Conservation (phyloP, 2,113 vertebrate genomes). For the Cnemophilus loriae region DNA sequence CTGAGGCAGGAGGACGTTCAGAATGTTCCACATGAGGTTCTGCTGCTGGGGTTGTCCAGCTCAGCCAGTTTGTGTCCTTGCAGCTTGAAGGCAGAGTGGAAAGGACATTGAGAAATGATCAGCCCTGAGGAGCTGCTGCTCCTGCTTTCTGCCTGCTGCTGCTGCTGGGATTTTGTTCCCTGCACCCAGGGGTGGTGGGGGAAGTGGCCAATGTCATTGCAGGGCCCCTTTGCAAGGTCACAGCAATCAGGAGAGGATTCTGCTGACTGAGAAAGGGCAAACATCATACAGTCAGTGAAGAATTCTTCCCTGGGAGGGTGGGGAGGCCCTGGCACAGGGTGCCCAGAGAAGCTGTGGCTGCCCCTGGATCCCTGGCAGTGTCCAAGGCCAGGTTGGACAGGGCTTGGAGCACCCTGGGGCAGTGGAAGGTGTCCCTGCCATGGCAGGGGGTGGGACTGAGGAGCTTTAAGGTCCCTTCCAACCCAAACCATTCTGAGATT, state of each 20-base stretch:
- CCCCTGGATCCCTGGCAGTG: background rate
- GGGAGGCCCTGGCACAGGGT: background rate
- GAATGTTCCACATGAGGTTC: rapidly evolving
- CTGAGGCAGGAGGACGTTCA: background rate
- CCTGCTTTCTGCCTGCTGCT: background rate
- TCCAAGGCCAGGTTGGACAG: background rate
- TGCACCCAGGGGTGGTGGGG: background rate
- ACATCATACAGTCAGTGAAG: rapidly evolving
- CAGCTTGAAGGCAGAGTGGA: background rate
- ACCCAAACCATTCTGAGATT: background rate
- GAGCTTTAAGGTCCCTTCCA: background rate
- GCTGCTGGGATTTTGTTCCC: background rate
- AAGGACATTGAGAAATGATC: background rate
- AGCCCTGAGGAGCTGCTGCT: background rate
- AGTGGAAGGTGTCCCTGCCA: background rate
- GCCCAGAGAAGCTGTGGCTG: background rate
- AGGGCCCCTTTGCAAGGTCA: background rate
- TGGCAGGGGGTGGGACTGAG: no score
- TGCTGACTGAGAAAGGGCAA: background rate
- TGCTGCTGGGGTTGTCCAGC: background rate
- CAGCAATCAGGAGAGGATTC: background rate
- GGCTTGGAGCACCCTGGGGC: background rate
- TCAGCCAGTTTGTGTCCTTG: background rate
- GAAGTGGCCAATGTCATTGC: background rate
- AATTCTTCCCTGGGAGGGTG: background rate